Conservation (phyloP, 2,113 vertebrate genomes). For the Malurus elegans region DNA sequence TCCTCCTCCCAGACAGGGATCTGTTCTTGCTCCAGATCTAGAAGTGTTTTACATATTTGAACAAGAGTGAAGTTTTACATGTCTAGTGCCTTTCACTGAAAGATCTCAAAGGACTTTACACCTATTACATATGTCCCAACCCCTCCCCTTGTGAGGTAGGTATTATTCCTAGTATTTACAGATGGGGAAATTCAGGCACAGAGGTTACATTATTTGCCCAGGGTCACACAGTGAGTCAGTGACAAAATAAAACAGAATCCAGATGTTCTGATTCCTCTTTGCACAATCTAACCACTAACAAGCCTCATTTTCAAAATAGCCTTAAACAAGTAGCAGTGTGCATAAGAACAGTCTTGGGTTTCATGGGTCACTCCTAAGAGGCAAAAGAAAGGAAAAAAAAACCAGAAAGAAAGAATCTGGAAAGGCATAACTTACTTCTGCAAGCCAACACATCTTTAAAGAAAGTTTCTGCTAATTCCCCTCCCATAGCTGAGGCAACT, state of each 20-base stretch:
- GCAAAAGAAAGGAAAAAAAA: not conserved
- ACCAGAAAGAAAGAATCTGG: not conserved
- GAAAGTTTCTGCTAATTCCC: not conserved
- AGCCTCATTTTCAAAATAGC: not conserved
- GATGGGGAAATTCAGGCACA: slow-evolving; percentile 66
- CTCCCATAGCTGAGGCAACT: not conserved
- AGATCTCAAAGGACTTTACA: slow-evolving; percentile 33
- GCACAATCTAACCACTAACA: not conserved
- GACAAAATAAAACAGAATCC: slow-evolving; percentile 12
- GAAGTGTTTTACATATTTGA: not conserved
- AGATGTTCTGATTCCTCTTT: not conserved
- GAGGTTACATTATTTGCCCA: slow-evolving; percentile 65
- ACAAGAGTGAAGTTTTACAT: not conserved
- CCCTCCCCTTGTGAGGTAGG: slow-evolving; percentile 67
- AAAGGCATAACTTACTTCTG: not conserved
- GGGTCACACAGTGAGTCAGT: slow-evolving; percentile 34
- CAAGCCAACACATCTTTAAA: slow-evolving; percentile 1
- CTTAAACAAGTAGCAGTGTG: not conserved
- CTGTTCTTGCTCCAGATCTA: not conserved
- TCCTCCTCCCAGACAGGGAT: not conserved
- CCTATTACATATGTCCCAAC: not conserved
- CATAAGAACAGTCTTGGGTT: slow-evolving; percentile 2
- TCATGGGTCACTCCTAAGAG: not conserved
- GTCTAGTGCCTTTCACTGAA: not conserved
- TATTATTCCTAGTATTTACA: slow-evolving; percentile 63